A percentile compares a stretch with the other conserved stretches of the same genome.
These are phyloP conservation scores for Siphlonurus alternatus DNA, from an alignment of 2,888 invertebrate species.

Conservation along the genomic window DNA sequence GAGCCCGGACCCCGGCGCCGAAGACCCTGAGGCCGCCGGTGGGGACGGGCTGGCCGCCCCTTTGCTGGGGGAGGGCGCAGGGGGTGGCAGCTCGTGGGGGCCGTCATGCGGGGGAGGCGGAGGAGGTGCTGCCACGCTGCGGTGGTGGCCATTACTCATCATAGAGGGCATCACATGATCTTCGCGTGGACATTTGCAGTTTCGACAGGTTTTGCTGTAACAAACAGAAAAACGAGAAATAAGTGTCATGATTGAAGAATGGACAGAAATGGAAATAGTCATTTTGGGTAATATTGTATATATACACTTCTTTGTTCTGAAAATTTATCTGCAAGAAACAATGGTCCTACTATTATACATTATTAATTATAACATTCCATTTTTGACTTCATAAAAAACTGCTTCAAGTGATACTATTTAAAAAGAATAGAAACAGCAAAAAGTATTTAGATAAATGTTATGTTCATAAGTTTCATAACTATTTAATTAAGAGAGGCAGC, in stretches of 20 bases:
- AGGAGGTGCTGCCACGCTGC: constrained; percentile 20
- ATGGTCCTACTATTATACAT: too few species aligned
- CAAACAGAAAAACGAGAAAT: constrained; percentile 20
- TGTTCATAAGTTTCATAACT: too few species aligned
- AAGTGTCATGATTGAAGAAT: neutral
- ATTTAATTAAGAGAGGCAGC: too few species aligned
- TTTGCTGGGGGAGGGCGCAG: constrained; percentile 37
- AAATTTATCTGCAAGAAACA: too few species aligned
- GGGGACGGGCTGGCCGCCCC: constrained; percentile 24
- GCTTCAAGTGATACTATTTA: too few species aligned
- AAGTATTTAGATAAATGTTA: too few species aligned
- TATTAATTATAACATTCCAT: too few species aligned
- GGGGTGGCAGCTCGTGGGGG: constrained; percentile 21
- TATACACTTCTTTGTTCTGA: too few species aligned
- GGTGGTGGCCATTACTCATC: constrained; percentile 19
- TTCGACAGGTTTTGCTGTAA: constrained; percentile 68
- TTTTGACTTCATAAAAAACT: too few species aligned
- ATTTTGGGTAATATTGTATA: too few species aligned
- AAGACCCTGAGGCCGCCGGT: constrained; percentile 34
- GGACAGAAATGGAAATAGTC: too few species aligned
- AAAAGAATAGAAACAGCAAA: too few species aligned
- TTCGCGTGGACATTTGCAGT: constrained; percentile 52
- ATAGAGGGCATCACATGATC: constrained; percentile 22
- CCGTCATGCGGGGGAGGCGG: constrained; percentile 3
- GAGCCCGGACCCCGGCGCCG: constrained; percentile 24